A percentile compares a stretch with the other conserved stretches of the same genome.
Evolutionary conservation across 1,140 invertebrate genomes (phyloP).

Genomic region (Megathymus violae): DNA sequence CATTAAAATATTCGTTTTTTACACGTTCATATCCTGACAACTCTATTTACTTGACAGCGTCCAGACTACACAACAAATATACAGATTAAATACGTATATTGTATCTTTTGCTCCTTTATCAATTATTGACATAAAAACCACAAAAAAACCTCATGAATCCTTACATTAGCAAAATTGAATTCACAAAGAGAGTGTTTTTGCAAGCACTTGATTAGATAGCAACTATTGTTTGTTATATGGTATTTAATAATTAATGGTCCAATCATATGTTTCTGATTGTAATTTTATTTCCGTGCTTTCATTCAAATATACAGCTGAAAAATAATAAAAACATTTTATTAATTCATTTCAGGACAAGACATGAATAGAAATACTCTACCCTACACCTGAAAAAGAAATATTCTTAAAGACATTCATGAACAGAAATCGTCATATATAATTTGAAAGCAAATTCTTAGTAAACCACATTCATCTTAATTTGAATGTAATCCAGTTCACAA

Average conservation of each 20-base stretch:
- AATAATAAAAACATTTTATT: background rate
- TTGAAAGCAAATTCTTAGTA: slow-evolving; percentile 2
- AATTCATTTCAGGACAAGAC: background rate
- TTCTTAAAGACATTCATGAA: background rate
- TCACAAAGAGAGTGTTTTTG: no score
- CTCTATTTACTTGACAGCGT: no score
- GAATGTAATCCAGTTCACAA: slow-evolving; percentile 18
- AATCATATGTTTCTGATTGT: background rate
- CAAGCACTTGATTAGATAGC: no score
- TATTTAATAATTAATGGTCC: background rate
- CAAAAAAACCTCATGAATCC: no score
- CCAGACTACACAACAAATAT: no score
- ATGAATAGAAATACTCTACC: background rate
- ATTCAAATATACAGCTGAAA: background rate
- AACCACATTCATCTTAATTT: slow-evolving; percentile 28
- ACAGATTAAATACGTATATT: no score
- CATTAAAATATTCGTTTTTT: no score
- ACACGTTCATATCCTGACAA: no score
- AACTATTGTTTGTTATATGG: no score
- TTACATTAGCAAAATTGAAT: no score
- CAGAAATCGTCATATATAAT: slow-evolving; percentile 1
- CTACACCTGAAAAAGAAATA: background rate
- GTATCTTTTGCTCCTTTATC: no score
- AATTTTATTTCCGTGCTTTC: background rate
- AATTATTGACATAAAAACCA: no score